These are phyloP conservation scores for Pachypanchax playfairii DNA, from an alignment of 2,113 vertebrate species.

Conservation along the genomic window DNA sequence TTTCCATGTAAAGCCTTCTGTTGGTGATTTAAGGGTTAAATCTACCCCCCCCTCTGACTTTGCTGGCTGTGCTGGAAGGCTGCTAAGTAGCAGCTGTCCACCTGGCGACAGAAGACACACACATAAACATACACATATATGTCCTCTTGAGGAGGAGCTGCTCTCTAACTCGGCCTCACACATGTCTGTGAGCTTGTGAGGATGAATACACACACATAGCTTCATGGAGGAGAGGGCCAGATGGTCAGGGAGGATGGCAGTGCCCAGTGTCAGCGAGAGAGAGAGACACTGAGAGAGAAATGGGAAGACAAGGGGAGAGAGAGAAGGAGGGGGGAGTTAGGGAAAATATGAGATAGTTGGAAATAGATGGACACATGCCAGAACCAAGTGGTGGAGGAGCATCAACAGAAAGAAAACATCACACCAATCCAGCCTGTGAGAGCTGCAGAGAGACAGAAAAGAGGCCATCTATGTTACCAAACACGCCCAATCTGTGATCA, in stretches of 20 bases:
- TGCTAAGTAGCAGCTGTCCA: conserved; percentile 81
- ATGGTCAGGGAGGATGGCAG: conserved; percentile 73
- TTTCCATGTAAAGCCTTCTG: conserved; percentile 25
- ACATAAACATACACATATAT: conserved; percentile 49
- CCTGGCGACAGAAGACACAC: conserved; percentile 76
- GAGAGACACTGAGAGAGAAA: conserved; percentile 31
- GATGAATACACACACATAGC: conserved; percentile 18
- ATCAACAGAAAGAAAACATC: conserved; percentile 65
- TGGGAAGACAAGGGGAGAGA: conserved; percentile 27
- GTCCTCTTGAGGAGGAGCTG: conserved; percentile 62
- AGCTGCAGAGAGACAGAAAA: conserved; percentile 51
- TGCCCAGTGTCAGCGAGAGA: conserved; percentile 72
- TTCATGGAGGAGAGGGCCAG: conserved; percentile 67
- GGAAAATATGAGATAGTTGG: conserved; percentile 36
- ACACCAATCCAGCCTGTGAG: conserved; percentile 48
- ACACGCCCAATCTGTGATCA: conserved; percentile 51
- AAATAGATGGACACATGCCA: conserved; percentile 45
- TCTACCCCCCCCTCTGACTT: conserved; percentile 61
- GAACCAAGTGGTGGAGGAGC: conserved; percentile 55
- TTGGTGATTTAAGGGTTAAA: conserved; percentile 65
- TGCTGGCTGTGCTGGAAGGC: conserved; percentile 70
- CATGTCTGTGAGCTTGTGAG: conserved; percentile 21
- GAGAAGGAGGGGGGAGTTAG: conserved; percentile 27
- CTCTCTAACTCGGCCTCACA: conserved; percentile 48
- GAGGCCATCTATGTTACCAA: conserved; percentile 57